These are phyloP conservation scores for Penaeus japonicus DNA, from an alignment of 1,140 invertebrate genomes.

Conservation along the genomic window DNA sequence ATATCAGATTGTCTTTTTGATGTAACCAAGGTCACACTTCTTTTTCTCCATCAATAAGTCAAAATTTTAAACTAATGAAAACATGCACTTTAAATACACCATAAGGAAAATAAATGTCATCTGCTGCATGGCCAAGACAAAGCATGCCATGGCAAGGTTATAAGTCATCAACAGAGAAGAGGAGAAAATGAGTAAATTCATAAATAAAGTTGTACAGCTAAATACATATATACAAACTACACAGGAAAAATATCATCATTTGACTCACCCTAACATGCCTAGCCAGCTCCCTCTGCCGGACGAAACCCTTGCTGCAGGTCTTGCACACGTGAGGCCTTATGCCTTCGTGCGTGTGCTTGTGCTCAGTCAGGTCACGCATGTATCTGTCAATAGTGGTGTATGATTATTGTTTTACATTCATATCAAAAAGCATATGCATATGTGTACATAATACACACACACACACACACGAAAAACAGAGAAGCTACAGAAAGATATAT, in stretches of 20 bases:
- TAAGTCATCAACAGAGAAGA: too few relatives aligned
- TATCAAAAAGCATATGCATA: background rate
- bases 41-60: too few relatives aligned
- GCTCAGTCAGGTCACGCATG: conserved; percentile 39
- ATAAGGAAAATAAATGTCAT: too few relatives aligned
- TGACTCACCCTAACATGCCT: conserved; percentile 30
- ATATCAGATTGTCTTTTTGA: too few relatives aligned
- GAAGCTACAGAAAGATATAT: too few relatives aligned
- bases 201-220: background rate
- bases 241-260: background rate
- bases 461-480: too few relatives aligned
- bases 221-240: background rate
- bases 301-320: conserved; percentile 18
- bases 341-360: conserved; percentile 38
- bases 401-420: background rate
- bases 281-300: conserved; percentile 16
- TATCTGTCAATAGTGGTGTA: conserved; percentile 17
- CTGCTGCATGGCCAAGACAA: too few relatives aligned
- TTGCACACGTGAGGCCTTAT: conserved; percentile 25
- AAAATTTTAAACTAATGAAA: too few relatives aligned
- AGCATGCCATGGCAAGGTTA: too few relatives aligned
- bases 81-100: too few relatives aligned
- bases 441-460: background rate
- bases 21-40: too few relatives aligned
- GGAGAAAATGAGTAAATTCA: too few relatives aligned